A percentile compares a stretch with the other conserved stretches of the same genome.
These are phyloP conservation scores for Ispidina lecontei DNA, from an alignment of 2,797 vertebrate species.

Conservation along the genomic window DNA sequence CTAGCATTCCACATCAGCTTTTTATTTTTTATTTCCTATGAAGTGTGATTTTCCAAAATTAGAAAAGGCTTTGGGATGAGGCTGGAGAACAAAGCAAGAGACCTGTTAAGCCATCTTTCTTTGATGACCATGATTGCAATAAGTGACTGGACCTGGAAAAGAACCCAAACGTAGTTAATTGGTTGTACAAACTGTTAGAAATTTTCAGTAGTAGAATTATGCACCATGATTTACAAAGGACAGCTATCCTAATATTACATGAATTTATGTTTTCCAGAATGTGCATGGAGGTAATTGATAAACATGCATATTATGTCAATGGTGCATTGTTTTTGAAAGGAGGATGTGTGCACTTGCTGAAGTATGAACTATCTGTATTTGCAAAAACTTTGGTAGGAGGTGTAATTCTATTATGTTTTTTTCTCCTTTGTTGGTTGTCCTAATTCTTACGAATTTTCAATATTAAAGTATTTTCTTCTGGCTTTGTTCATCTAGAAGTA, in stretches of 20 bases:
- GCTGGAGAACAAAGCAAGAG: not conserved
- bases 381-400: not conserved
- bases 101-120: not conserved
- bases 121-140: not conserved
- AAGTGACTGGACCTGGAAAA: not conserved
- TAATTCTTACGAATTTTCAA: not conserved
- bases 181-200: not conserved
- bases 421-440: not conserved
- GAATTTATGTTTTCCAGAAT: not conserved
- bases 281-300: not conserved
- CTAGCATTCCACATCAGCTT: not conserved
- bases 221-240: not conserved
- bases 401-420: not conserved
- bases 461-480: not conserved
- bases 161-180: not conserved
- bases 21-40: not conserved
- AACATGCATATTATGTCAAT: not conserved
- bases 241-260: fast-evolving
- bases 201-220: not conserved
- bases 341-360: not conserved
- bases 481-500: constrained; percentile 76
- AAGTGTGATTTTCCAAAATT: not conserved
- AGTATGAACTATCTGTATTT: not conserved
- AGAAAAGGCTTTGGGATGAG: not conserved
- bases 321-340: not conserved